Conservation (phyloP, 2,888 invertebrate genomes). For the Digitonthophagus gazella region DNA sequence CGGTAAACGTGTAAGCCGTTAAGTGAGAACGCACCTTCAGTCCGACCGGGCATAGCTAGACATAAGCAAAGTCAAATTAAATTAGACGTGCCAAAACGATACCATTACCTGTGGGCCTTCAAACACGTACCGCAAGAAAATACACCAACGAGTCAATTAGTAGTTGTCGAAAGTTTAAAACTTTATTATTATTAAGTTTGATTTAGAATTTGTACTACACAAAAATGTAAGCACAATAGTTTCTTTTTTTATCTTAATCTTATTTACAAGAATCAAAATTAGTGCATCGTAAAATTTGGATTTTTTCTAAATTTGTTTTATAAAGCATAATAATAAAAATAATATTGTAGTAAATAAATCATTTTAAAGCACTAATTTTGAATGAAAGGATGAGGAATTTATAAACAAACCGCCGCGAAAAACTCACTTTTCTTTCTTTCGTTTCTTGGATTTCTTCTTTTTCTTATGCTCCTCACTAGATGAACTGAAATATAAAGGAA, state of each 20-base stretch:
- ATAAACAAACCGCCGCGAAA: slow-evolving; percentile 2
- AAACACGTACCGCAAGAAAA: slow-evolving; percentile 50
- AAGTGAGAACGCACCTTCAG: slow-evolving; percentile 49
- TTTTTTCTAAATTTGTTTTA: too few relatives aligned
- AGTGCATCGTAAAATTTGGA: too few relatives aligned
- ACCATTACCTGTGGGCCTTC: slow-evolving; percentile 50
- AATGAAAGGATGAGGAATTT: neutral
- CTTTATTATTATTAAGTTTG: slow-evolving; percentile 10
- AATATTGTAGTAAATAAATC: too few relatives aligned
- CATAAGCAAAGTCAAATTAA: slow-evolving; percentile 45
- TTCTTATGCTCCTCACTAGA: slow-evolving; percentile 73
- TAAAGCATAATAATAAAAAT: too few relatives aligned
- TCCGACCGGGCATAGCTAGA: slow-evolving; percentile 46
- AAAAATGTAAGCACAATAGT: slow-evolving; percentile 12
- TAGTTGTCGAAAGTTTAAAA: slow-evolving; percentile 34
- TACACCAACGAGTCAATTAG: slow-evolving; percentile 50
- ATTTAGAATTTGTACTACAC: neutral
- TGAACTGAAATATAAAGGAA: slow-evolving; percentile 52
- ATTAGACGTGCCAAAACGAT: slow-evolving; percentile 38
- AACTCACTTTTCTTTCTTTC: slow-evolving; percentile 71
- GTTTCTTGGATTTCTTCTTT: slow-evolving; percentile 77
- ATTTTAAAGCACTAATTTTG: slow-evolving; percentile 11
- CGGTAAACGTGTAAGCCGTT: slow-evolving; percentile 28
- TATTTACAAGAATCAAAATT: slow-evolving; percentile 10
- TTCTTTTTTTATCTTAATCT: neutral